A percentile compares a stretch with the other conserved stretches of the same genome.
Conservation (phyloP, 2,888 invertebrate species). For the Lasius fuliginosus region DNA sequence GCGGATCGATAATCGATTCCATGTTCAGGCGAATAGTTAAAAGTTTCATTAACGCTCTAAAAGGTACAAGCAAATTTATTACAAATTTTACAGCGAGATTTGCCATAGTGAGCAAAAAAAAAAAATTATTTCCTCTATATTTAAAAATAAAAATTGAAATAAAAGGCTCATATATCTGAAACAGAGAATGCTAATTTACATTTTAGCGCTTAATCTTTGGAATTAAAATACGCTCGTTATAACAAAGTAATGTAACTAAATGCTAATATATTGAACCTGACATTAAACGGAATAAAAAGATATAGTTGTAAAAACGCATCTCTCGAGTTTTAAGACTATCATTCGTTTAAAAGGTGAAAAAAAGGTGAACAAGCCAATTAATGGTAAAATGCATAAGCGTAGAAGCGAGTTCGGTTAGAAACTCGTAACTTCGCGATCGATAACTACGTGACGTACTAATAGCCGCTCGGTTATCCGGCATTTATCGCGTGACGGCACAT, state of each 20-base stretch:
- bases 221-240: neutral
- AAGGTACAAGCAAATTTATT: neutral
- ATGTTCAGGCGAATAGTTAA: neutral
- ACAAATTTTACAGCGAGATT: neutral
- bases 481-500: conserved; percentile 47
- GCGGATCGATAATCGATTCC: conserved; percentile 3
- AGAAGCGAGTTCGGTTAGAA: conserved; percentile 25
- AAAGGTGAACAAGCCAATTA: conserved; percentile 4
- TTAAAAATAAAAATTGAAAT: neutral
- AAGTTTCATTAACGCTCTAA: neutral
- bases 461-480: conserved; percentile 32
- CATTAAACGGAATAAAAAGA: neutral
- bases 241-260: neutral
- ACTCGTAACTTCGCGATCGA: conserved; percentile 9
- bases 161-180: neutral
- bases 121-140: neutral
- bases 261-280: neutral
- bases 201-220: neutral
- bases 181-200: neutral
- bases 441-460: conserved; percentile 2
- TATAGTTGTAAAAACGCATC: neutral
- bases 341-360: neutral
- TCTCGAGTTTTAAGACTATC: neutral
- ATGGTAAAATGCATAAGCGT: neutral
- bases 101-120: neutral